These are phyloP conservation scores for Cataglyphis albicans DNA, from an alignment of 2,888 invertebrate species.

Conservation along the genomic window DNA sequence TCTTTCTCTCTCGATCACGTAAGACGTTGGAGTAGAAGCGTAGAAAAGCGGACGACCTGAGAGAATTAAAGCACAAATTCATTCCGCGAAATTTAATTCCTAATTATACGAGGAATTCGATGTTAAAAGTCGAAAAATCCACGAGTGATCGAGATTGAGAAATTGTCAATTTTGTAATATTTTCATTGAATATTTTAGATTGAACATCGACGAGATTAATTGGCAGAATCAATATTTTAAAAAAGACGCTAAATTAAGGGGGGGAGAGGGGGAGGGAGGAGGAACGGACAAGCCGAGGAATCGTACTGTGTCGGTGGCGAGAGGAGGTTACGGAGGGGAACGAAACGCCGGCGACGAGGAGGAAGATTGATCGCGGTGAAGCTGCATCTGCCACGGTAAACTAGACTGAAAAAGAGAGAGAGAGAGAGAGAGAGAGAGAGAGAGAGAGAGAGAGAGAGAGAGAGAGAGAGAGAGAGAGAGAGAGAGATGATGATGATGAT, in stretches of 20 bases:
- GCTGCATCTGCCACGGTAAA: conserved; percentile 71
- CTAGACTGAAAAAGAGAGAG: conserved; percentile 28
- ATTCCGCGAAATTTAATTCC: conserved; percentile 40
- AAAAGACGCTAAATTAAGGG: not conserved
- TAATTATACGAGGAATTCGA: not conserved
- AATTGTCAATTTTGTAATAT: not conserved
- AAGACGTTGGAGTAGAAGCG: conserved; percentile 6
- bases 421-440: conserved; percentile 38
- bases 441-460: conserved; percentile 28
- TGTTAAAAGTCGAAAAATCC: too few species aligned
- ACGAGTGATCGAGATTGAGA: not conserved
- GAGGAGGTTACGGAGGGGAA: conserved; percentile 26
- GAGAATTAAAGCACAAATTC: conserved; percentile 18
- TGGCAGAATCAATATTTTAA: not conserved
- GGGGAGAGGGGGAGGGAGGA: not conserved
- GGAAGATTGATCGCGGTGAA: conserved; percentile 74
- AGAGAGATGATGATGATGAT: too few species aligned
- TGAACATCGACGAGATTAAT: not conserved
- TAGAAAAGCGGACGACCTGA: conserved; percentile 9
- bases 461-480: conserved; percentile 36
- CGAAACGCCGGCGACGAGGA: conserved; percentile 60
- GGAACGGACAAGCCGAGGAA: not conserved
- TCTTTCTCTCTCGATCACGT: conserved; percentile 18
- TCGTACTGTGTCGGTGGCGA: conserved; percentile 3
- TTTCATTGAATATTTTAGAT: not conserved